Conservation (phyloP, 2,888 invertebrate genomes). For the Erynnis tages region DNA sequence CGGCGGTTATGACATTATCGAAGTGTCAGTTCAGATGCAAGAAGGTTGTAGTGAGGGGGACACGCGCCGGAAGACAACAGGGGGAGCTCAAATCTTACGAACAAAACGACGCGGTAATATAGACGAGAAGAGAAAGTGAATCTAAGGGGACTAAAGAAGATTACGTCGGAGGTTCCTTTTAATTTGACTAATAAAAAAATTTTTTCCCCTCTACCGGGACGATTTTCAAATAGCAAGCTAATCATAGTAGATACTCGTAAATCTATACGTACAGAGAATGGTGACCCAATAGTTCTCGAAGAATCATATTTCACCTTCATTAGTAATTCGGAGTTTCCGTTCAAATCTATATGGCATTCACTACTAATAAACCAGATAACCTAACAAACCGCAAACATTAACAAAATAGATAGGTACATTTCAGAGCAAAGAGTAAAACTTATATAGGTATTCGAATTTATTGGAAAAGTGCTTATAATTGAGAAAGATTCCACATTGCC, state of each 20-base stretch:
- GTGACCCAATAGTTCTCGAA: too few relatives aligned
- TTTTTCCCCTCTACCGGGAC: conserved; percentile 32
- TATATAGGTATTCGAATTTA: too few relatives aligned
- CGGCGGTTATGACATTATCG: conserved; percentile 65
- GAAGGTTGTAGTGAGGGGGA: conserved; percentile 63
- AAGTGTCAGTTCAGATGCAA: conserved; percentile 51
- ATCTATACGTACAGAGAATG: too few relatives aligned
- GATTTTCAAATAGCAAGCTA: too few relatives aligned
- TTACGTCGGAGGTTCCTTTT: conserved; percentile 75
- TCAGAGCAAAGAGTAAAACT: too few relatives aligned
- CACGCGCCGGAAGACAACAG: conserved; percentile 69
- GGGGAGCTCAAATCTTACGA: conserved; percentile 81
- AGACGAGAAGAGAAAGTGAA: conserved; percentile 84
- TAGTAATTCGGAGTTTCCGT: too few relatives aligned
- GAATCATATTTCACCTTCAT: too few relatives aligned
- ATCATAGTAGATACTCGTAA: neutral
- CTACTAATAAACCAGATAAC: too few relatives aligned
- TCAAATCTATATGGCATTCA: too few relatives aligned
- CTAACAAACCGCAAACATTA: too few relatives aligned
- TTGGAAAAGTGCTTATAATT: neutral
- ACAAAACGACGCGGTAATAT: conserved; percentile 83
- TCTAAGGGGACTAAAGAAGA: conserved; percentile 82
- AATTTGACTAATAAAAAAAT: conserved; percentile 75
- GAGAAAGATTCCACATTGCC: neutral
- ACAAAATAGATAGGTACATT: too few relatives aligned